phyloP scores from a whole-genome alignment of 2,888 invertebrate species.

The Papilio gigon region DNA sequence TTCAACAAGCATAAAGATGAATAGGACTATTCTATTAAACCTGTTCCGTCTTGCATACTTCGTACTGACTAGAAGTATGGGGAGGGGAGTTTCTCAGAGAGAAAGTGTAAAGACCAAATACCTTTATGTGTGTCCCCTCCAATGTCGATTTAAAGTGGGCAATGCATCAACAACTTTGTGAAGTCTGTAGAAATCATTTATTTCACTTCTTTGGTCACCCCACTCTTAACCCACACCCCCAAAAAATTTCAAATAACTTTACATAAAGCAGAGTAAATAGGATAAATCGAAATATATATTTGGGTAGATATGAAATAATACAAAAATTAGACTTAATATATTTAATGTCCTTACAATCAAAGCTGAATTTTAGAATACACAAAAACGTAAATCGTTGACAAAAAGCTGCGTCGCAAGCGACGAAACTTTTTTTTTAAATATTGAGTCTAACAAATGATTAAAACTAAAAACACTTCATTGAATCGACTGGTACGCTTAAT shows the following conservation, averaged over 20 bases:
- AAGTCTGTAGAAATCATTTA: no score
- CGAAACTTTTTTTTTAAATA: constrained; percentile 56
- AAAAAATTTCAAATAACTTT: not conserved
- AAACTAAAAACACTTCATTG: constrained; percentile 62
- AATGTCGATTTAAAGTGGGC: no score
- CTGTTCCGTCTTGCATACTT: no score
- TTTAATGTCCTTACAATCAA: constrained; percentile 76
- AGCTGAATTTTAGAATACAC: constrained; percentile 65
- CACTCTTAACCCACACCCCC: no score
- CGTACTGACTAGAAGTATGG: no score
- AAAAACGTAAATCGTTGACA: constrained; percentile 65
- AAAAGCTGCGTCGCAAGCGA: constrained; percentile 55
- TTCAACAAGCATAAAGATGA: not conserved
- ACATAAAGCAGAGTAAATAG: not conserved
- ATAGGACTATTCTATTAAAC: no score
- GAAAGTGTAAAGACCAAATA: no score
- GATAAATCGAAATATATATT: not conserved
- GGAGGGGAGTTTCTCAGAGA: no score
- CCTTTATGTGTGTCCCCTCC: no score
- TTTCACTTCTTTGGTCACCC: no score
- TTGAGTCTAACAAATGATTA: constrained; percentile 61
- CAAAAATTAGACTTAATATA: constrained; percentile 67
- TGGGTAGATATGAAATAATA: constrained; percentile 46
- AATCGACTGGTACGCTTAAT: constrained; percentile 71
- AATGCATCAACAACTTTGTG: no score